phyloP scores from a whole-genome alignment of 1,140 invertebrate species.

The Orchestia grillus region DNA sequence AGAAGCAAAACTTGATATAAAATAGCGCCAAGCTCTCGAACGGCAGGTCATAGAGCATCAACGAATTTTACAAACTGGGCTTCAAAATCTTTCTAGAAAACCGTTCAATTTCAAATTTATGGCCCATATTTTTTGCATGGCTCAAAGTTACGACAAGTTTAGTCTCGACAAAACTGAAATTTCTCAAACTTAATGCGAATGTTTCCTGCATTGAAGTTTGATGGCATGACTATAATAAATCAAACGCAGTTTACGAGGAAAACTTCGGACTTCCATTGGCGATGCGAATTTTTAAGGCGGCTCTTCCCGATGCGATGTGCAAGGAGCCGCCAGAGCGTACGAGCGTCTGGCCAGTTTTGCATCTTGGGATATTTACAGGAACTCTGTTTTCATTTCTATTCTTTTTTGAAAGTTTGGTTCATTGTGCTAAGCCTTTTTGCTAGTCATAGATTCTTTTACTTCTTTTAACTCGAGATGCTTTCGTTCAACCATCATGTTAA shows the following conservation, averaged over 20 bases:
- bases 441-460: not conserved
- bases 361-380: not conserved
- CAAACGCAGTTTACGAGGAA: slow-evolving; percentile 33
- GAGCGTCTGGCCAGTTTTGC: not conserved
- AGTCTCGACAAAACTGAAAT: slow-evolving; percentile 26
- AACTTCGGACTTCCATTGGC: slow-evolving; percentile 32
- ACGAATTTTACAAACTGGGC: not conserved
- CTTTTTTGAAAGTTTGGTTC: not conserved
- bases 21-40: not conserved
- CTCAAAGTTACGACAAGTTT: slow-evolving; percentile 31
- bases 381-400: not conserved
- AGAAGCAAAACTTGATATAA: not conserved
- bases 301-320: not conserved
- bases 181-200: slow-evolving; percentile 41
- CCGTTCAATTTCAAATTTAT: slow-evolving; percentile 53
- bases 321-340: not conserved
- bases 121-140: slow-evolving; percentile 3
- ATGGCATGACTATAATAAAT: slow-evolving; percentile 50
- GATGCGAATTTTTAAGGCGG: slow-evolving; percentile 30
- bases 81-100: not conserved
- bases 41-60: not conserved
- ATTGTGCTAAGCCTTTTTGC: too few relatives aligned
- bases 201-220: slow-evolving; percentile 25
- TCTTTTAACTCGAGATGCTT: not conserved
- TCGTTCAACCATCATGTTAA: not conserved